Percentiles rank a stretch among this genome's conserved stretches.
phyloP scores from a whole-genome alignment of 2,113 vertebrate species.

The Brachypodius melanocephalos region DNA sequence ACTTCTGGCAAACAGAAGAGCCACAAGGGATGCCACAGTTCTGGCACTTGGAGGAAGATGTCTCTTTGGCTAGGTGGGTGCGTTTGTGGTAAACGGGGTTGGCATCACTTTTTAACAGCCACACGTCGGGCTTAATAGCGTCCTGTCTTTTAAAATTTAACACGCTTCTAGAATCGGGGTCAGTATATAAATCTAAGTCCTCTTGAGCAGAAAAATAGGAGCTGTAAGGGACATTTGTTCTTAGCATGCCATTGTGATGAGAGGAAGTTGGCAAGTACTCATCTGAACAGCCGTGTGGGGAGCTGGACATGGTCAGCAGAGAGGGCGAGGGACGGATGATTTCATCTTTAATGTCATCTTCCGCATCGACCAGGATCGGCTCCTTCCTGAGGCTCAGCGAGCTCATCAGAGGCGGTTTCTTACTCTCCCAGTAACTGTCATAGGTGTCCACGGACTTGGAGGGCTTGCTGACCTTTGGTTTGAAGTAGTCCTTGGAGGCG shows the following conservation, averaged over 20 bases:
- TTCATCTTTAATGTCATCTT: conserved; percentile 90
- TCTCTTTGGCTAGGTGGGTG: conserved; percentile 79
- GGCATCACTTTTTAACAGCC: conserved; percentile 72
- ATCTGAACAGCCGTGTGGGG: conserved; percentile 81
- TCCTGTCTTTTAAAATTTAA: conserved; percentile 82
- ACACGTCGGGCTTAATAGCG: conserved; percentile 69
- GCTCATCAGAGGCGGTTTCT: conserved; percentile 87
- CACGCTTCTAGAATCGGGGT: conserved; percentile 80
- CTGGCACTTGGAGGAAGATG: conserved; percentile 86
- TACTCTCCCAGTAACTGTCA: conserved; percentile 88
- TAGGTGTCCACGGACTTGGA: conserved; percentile 92
- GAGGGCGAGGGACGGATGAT: conserved; percentile 86
- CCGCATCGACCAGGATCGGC: conserved; percentile 79
- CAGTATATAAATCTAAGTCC: conserved; percentile 93
- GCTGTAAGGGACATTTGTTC: conserved; percentile 76
- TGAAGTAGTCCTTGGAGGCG: conserved; percentile 83
- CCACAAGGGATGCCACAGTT: conserved; percentile 85
- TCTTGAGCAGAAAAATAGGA: conserved; percentile 88
- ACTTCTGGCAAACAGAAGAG: conserved; percentile 87
- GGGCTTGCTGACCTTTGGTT: conserved; percentile 86
- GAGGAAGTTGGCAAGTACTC: conserved; percentile 84
- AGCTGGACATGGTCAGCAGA: conserved; percentile 82
- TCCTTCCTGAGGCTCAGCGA: conserved; percentile 91
- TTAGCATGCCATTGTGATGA: conserved; percentile 75
- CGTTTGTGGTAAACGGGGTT: conserved; percentile 76